These are phyloP conservation scores for Listronotus oregonensis DNA, from an alignment of 1,140 invertebrate genomes.

Conservation along the genomic window DNA sequence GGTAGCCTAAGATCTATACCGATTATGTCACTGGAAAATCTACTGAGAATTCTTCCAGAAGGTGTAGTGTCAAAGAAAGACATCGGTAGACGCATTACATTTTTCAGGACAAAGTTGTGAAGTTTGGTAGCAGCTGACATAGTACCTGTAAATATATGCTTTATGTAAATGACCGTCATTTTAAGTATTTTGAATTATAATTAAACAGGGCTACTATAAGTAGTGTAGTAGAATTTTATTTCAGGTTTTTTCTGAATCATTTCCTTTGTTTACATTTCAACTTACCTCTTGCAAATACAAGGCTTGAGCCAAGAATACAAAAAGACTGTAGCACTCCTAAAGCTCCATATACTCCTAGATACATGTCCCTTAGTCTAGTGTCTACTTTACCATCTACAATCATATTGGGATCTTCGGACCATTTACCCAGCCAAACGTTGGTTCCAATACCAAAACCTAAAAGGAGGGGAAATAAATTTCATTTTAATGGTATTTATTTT, in stretches of 20 bases:
- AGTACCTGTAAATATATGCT: constrained; percentile 9
- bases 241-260: too few relatives aligned
- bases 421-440: constrained; percentile 89
- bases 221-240: too few relatives aligned
- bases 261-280: too few relatives aligned
- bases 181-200: too few relatives aligned
- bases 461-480: neutral
- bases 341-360: constrained; percentile 85
- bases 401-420: constrained; percentile 67
- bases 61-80: constrained; percentile 78
- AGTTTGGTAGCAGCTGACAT: constrained; percentile 63
- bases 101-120: constrained; percentile 66
- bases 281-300: constrained; percentile 24
- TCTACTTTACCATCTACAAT: constrained; percentile 64
- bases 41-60: constrained; percentile 71
- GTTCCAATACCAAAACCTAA: constrained; percentile 79
- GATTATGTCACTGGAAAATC: constrained; percentile 59
- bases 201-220: too few relatives aligned
- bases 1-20: constrained; percentile 41
- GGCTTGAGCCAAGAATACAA: neutral
- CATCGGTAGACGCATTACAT: constrained; percentile 68
- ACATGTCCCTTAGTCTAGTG: constrained; percentile 70
- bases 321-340: constrained; percentile 77
- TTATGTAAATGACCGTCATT: too few relatives aligned
- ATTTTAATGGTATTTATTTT: too few relatives aligned